phyloP scores from a whole-genome alignment of 2,113 vertebrate species.

The Elephas maximus region DNA sequence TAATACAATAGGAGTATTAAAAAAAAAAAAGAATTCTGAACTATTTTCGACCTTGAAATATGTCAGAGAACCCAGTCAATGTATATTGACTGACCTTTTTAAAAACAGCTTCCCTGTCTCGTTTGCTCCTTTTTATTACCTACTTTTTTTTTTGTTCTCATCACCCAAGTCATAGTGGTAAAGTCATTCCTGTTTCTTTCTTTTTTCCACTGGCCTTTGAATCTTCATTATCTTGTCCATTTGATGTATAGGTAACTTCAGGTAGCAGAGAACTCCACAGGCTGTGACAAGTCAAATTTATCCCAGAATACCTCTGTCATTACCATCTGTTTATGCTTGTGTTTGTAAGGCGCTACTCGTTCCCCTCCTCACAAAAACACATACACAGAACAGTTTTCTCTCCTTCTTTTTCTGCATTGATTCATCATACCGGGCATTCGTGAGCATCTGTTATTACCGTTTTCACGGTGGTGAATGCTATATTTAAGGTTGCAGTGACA shows the following conservation, averaged over 20 bases:
- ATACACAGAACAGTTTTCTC: constrained; percentile 6
- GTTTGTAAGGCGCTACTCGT: neutral
- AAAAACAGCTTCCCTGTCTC: constrained; percentile 35
- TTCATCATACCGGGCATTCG: constrained; percentile 63
- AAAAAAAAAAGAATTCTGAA: neutral
- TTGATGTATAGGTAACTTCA: constrained; percentile 32
- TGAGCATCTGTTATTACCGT: constrained; percentile 67
- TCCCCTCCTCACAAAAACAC: neutral
- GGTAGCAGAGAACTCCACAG: constrained; percentile 42
- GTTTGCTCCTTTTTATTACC: constrained; percentile 57
- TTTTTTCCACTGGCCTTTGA: constrained; percentile 41
- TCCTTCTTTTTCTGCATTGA: constrained; percentile 52
- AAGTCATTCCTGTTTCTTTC: neutral
- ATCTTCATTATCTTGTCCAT: constrained; percentile 42
- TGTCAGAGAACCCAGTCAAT: neutral
- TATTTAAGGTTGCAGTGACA: constrained; percentile 77
- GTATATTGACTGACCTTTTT: constrained; percentile 51
- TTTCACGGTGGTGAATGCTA: constrained; percentile 50
- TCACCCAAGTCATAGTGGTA: constrained; percentile 1
- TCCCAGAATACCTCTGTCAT: neutral
- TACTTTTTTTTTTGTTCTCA: constrained; percentile 52
- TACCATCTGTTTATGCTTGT: neutral
- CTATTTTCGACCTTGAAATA: neutral
- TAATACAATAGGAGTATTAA: neutral
- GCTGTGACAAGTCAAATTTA: neutral